Conservation (phyloP, 1,140 invertebrate species). For the Chironomus tepperi region DNA sequence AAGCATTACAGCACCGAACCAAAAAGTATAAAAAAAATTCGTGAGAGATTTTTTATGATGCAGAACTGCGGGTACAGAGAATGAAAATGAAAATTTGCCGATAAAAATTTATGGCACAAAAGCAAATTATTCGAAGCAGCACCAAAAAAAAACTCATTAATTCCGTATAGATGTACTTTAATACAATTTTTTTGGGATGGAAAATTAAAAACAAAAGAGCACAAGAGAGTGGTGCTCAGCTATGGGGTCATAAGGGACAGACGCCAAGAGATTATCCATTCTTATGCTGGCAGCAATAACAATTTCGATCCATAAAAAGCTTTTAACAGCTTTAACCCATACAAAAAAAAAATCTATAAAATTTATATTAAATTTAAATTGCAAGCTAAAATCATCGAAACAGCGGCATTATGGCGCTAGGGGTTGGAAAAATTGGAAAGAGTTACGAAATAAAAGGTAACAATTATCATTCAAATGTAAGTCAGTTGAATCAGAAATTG, state of each 20-base stretch:
- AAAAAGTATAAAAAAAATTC: background rate
- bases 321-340: too few relatives aligned
- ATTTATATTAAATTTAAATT: constrained; percentile 1
- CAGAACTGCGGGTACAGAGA: background rate
- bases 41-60: constrained; percentile 18
- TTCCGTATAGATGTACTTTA: background rate
- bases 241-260: too few relatives aligned
- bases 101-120: constrained; percentile 17
- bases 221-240: too few relatives aligned
- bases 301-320: too few relatives aligned
- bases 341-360: background rate
- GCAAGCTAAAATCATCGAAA: background rate
- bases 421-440: background rate
- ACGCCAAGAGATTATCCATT: too few relatives aligned
- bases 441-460: constrained; percentile 1
- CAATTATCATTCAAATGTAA: constrained; percentile 23
- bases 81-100: background rate
- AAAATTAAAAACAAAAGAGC: background rate
- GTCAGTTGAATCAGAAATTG: constrained; percentile 1
- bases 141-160: constrained; percentile 11
- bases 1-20: background rate
- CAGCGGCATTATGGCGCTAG: background rate
- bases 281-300: too few relatives aligned
- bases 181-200: background rate
- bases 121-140: background rate